Evolutionary conservation across 1,140 invertebrate species (phyloP), one percentile per base, ranked within the genome.

Genomic region (Mesaphorura yosii): DNA sequence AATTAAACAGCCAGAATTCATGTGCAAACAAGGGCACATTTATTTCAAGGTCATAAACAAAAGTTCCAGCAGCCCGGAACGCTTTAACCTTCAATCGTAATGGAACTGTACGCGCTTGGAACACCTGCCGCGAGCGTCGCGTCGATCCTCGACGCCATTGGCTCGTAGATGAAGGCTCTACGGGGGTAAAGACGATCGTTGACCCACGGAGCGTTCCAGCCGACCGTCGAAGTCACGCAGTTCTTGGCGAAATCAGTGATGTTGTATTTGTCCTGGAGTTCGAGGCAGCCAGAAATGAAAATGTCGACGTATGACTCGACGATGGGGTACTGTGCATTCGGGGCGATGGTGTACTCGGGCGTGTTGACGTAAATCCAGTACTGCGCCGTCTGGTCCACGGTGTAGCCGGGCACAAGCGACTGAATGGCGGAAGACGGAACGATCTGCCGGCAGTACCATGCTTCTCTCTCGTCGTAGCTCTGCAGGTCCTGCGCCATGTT

Each of bases 241-340:
- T 45, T 20, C 20, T 45, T 38, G 3, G 41, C 44, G 7, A 53
- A 53, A 22, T 27, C 15, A 17, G 2, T 19, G 26, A 53, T 15
- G 0, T 46, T 19, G 27, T 41, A 53, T 25, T 46, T 53, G n/a
- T 45, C 29, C n/a, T 53, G 28, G 17, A 53, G 17, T 38, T 56
- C 48, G 14, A 56, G 25, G 19, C 54, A 56, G 14, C 55, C 55
- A 6, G 42, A 37, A 7, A 57, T 17, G 44, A 57, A 57, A 23
- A 57, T 42, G 27, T 57, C 55, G 2, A 57, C 55, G 37, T 57
- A 57, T 3, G 49, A 48, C 44, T 57, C 44, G 2, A 57, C 55
- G n/a, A 57, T 52, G 2, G 55, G 55, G 27, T 57, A 57, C 25
- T 27, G 23, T 28, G 42, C 45, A 27, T 37, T 37, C 3, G 55